A percentile compares a stretch with the other conserved stretches of the same genome.
phyloP scores from a whole-genome alignment of 2,888 invertebrate genomes.

The Dynastes tityus region DNA sequence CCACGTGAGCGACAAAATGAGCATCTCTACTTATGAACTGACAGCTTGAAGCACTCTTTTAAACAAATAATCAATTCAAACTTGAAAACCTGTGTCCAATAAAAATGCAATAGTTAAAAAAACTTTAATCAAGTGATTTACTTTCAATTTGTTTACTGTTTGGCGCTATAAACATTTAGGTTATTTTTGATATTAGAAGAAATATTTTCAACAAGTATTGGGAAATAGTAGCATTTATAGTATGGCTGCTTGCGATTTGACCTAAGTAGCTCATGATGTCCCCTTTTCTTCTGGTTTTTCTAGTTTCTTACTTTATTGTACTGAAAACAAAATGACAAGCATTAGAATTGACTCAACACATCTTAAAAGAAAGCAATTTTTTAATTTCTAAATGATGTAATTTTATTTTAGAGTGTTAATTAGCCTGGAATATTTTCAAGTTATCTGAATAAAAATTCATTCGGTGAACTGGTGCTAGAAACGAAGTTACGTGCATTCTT shows the following conservation, averaged over 20 bases:
- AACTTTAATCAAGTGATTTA: too few species aligned
- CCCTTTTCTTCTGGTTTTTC: slow-evolving; percentile 58
- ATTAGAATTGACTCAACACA: slow-evolving; percentile 64
- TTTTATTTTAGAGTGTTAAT: neutral
- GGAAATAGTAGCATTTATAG: slow-evolving; percentile 58
- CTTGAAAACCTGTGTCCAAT: too few species aligned
- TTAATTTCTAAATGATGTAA: neutral
- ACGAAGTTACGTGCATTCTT: neutral
- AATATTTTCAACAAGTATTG: slow-evolving; percentile 62
- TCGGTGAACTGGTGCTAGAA: neutral
- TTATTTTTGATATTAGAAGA: slow-evolving; percentile 53
- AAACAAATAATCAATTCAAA: too few species aligned
- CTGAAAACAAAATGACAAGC: slow-evolving; percentile 66
- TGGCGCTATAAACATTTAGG: slow-evolving; percentile 45
- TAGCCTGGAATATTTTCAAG: too few species aligned
- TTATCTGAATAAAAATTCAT: too few species aligned
- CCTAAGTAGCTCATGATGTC: slow-evolving; percentile 62
- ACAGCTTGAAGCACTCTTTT: too few species aligned
- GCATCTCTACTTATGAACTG: too few species aligned
- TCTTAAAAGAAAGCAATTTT: slow-evolving; percentile 57
- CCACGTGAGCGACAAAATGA: too few species aligned
- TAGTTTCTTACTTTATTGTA: slow-evolving; percentile 60
- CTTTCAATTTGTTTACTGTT: neutral
- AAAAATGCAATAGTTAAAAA: too few species aligned
- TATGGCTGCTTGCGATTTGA: slow-evolving; percentile 58